Evolutionary conservation across 1,140 invertebrate genomes (phyloP).

Genomic region (Scylla paramamosain): DNA sequence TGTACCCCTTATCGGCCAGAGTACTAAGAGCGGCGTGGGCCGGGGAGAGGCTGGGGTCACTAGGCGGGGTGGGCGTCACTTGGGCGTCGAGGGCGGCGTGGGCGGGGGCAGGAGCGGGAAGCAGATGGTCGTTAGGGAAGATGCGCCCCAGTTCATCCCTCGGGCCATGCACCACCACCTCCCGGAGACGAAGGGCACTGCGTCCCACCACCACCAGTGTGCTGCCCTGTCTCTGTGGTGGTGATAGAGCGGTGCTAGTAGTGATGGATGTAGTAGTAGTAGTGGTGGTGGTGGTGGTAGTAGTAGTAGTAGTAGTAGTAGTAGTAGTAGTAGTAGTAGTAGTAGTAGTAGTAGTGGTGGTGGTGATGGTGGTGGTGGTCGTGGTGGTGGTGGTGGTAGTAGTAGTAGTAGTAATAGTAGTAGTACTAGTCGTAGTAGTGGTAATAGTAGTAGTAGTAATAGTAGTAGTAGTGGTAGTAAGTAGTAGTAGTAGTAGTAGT

Average conservation of each 20-base stretch:
- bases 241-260: not conserved
- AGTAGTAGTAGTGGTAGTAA: too few species aligned
- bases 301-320: not conserved
- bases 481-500: too few species aligned
- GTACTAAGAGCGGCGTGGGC: constrained; percentile 27
- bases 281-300: not conserved
- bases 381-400: not conserved
- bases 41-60: not conserved
- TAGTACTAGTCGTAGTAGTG: too few species aligned
- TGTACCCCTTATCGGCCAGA: constrained; percentile 26
- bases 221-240: constrained; percentile 46
- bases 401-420: too few species aligned
- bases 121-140: not conserved
- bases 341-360: not conserved
- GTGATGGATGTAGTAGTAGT: not conserved
- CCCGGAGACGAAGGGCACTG: not conserved
- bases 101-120: not conserved
- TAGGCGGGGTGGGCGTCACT: not conserved
- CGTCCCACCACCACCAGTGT: constrained; percentile 54
- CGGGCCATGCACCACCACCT: constrained; percentile 47
- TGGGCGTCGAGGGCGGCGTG: not conserved
- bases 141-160: not conserved
- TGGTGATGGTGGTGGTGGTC: not conserved
- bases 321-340: not conserved
- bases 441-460: too few species aligned